Conservation (phyloP, 2,113 vertebrate genomes). For the Archilochus colubris region DNA sequence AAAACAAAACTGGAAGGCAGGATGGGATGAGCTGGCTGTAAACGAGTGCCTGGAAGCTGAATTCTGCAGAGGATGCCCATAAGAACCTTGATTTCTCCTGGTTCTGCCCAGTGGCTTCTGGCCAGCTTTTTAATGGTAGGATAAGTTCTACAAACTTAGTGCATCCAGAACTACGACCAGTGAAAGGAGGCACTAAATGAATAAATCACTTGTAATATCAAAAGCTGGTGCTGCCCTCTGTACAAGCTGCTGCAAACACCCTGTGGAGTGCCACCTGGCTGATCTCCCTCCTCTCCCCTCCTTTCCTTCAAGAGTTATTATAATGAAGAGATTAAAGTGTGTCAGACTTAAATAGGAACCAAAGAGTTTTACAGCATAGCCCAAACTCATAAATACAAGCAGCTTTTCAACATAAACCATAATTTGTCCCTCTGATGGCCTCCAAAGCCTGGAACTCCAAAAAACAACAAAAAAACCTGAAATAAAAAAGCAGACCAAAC, state of each 20-base stretch:
- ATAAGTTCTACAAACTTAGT: neutral
- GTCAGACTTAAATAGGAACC: neutral
- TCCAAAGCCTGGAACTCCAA: neutral
- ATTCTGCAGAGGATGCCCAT: neutral
- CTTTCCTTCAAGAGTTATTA: neutral
- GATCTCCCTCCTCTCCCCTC: neutral
- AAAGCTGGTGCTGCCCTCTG: neutral
- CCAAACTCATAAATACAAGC: neutral
- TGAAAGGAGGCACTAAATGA: neutral
- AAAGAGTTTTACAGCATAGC: neutral
- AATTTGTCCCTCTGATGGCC: neutral
- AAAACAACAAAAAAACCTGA: neutral
- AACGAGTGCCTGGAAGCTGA: neutral
- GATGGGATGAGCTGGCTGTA: neutral
- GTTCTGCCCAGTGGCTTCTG: neutral
- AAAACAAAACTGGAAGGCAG: neutral
- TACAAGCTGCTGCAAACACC: neutral
- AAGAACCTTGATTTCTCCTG: neutral
- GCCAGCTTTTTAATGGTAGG: neutral
- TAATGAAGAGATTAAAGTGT: neutral
- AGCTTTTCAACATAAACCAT: neutral
- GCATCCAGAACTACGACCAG: neutral
- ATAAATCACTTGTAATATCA: neutral
- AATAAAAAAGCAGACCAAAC: neutral
- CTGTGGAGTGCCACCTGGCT: fast-evolving